phyloP scores from a whole-genome alignment of 2,113 vertebrate genomes.

The Chascanopsetta lugubris region DNA sequence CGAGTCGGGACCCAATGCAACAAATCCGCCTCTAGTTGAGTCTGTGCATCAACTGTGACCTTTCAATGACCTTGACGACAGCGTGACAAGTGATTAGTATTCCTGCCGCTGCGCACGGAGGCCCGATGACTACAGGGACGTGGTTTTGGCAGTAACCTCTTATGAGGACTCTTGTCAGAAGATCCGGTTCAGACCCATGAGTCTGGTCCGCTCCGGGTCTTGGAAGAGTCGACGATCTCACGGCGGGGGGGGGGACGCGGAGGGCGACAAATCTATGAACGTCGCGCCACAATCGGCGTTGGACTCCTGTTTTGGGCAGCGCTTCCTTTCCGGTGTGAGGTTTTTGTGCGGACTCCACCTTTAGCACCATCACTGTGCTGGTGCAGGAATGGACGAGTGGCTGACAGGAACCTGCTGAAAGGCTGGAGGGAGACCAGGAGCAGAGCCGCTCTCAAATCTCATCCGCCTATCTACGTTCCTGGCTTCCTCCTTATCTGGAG shows the following conservation, averaged over 20 bases:
- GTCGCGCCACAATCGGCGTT: slow-evolving; percentile 25
- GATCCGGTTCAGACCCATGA: slow-evolving; percentile 73
- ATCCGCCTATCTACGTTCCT: slow-evolving; percentile 71
- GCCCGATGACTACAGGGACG: slow-evolving; percentile 33
- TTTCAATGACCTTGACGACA: too few relatives aligned
- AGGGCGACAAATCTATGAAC: slow-evolving; percentile 22
- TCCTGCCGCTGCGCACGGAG: not conserved
- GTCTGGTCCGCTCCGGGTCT: slow-evolving; percentile 60
- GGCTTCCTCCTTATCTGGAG: slow-evolving; percentile 78
- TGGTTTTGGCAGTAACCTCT: slow-evolving; percentile 38
- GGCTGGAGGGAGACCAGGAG: slow-evolving; percentile 71
- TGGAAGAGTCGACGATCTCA: slow-evolving; percentile 69
- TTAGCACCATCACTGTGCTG: not conserved
- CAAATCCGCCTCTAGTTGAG: too few relatives aligned
- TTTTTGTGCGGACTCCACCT: not conserved
- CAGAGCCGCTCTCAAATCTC: slow-evolving; percentile 72
- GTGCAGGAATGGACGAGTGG: slow-evolving; percentile 21
- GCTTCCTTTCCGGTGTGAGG: not conserved
- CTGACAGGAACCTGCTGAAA: slow-evolving; percentile 68
- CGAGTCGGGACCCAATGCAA: too few relatives aligned
- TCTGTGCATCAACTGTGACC: not conserved
- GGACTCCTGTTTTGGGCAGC: not conserved
- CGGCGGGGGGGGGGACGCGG: slow-evolving; percentile 43
- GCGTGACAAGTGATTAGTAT: too few relatives aligned
- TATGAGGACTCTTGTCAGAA: slow-evolving; percentile 52